A percentile compares a stretch with the other conserved stretches of the same genome.
Conservation (phyloP, 1,140 invertebrate genomes). For the Melitaea cinxia region DNA sequence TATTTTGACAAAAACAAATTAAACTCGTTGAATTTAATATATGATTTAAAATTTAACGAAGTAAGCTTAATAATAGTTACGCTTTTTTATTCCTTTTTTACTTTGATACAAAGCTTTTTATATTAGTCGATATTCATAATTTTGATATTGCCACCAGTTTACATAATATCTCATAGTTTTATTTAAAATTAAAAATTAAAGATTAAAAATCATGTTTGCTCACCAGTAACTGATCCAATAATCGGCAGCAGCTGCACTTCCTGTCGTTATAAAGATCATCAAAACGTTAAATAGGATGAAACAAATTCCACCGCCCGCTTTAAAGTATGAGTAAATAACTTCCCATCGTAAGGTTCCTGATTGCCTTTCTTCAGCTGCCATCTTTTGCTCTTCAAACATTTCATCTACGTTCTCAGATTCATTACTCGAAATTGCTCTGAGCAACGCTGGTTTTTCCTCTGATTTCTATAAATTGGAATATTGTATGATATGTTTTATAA, state of each 20-base stretch:
- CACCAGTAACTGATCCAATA: conserved; percentile 89
- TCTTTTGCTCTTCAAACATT: conserved; percentile 67
- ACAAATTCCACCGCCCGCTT: conserved; percentile 79
- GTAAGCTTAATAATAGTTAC: too few relatives aligned
- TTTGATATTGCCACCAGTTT: too few relatives aligned
- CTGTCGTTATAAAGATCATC: conserved; percentile 79
- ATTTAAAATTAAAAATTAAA: too few relatives aligned
- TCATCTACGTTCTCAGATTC: conserved; percentile 59
- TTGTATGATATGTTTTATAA: background rate
- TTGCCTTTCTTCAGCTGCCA: conserved; percentile 78
- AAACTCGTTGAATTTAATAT: too few relatives aligned
- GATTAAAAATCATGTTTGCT: conserved; percentile 11
- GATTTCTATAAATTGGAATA: conserved; percentile 36
- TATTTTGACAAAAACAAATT: too few relatives aligned
- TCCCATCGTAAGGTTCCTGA: conserved; percentile 84
- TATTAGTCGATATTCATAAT: too few relatives aligned
- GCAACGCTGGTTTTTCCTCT: conserved; percentile 48
- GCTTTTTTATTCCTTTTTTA: too few relatives aligned
- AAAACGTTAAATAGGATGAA: conserved; percentile 70
- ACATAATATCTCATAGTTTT: too few relatives aligned
- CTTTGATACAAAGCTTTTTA: too few relatives aligned
- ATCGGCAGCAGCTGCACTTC: conserved; percentile 83
- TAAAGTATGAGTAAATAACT: conserved; percentile 79
- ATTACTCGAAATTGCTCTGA: conserved; percentile 51
- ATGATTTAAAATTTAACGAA: too few relatives aligned